Percentiles rank a stretch among this genome's conserved stretches.
These are phyloP conservation scores for Eclectus roratus DNA, from an alignment of 2,113 vertebrate genomes.

Conservation along the genomic window DNA sequence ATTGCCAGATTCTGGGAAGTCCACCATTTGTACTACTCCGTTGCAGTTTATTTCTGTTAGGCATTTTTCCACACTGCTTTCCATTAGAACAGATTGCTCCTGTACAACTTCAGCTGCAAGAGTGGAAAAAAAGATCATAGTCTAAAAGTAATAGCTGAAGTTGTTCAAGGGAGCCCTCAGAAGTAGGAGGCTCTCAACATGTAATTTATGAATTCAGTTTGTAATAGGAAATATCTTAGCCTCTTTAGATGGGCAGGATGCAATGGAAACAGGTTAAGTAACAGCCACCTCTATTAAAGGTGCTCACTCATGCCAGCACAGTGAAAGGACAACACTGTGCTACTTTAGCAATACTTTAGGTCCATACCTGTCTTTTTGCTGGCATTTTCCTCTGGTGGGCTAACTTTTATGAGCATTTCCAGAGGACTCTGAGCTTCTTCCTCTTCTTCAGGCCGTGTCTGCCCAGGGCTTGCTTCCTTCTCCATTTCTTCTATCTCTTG, in stretches of 20 bases:
- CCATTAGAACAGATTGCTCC: constrained; percentile 51
- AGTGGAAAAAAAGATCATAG: not conserved
- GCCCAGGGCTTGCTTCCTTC: constrained; percentile 82
- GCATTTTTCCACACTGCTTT: constrained; percentile 45
- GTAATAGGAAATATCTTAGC: not conserved
- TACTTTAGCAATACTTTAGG: not conserved
- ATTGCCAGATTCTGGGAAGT: constrained; percentile 54
- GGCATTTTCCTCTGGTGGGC: constrained; percentile 63
- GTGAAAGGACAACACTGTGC: not conserved
- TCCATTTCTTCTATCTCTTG: constrained; percentile 90
- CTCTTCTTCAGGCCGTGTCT: constrained; percentile 80
- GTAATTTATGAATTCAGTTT: not conserved
- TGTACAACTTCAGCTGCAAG: constrained; percentile 58
- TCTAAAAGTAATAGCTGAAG: not conserved
- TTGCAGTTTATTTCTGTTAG: constrained; percentile 83
- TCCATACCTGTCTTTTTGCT: constrained; percentile 75
- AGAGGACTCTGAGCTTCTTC: constrained; percentile 71
- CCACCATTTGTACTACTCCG: constrained; percentile 65
- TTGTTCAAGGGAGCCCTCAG: not conserved
- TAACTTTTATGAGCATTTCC: constrained; percentile 73
- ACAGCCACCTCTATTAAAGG: not conserved
- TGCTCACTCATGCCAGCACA: not conserved
- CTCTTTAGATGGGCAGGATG: not conserved
- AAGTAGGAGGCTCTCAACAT: not conserved
- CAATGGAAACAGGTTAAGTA: not conserved